Evolutionary conservation across 2,888 invertebrate species (phyloP).

Genomic region (Ormyrus pomaceus): DNA sequence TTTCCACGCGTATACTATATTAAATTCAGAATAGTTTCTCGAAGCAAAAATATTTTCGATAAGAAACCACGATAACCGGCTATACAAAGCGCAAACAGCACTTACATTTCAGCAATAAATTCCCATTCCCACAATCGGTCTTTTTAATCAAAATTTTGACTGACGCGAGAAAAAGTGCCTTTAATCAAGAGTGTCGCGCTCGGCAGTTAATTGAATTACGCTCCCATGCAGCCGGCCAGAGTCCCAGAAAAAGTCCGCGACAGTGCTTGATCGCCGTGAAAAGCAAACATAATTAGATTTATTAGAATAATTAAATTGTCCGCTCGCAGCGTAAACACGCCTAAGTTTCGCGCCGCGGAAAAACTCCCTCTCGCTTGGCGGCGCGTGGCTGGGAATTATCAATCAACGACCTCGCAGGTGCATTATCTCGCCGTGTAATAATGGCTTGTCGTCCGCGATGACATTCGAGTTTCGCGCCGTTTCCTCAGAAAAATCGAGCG

Average conservation of each 20-base stretch:
- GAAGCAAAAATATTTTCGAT: no score
- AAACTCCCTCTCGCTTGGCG: not conserved
- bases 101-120: no score
- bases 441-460: constrained; percentile 20
- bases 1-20: no score
- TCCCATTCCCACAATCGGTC: no score
- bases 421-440: constrained; percentile 4
- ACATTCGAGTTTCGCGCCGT: constrained; percentile 25
- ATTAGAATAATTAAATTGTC: constrained; percentile 27
- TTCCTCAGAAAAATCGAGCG: not conserved
- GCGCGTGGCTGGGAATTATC: constrained; percentile 30
- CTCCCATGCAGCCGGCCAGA: no score
- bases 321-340: not conserved
- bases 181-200: no score
- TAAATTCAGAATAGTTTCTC: no score
- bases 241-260: not conserved
- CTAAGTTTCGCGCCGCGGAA: not conserved
- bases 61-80: no score
- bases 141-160: no score
- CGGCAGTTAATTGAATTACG: no score
- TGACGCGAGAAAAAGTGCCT: no score
- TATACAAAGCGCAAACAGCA: no score
- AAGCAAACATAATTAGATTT: constrained; percentile 34
- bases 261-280: constrained; percentile 26
- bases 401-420: constrained; percentile 30